phyloP scores from a whole-genome alignment of 2,797 vertebrate species.

The Nannoperca australis region DNA sequence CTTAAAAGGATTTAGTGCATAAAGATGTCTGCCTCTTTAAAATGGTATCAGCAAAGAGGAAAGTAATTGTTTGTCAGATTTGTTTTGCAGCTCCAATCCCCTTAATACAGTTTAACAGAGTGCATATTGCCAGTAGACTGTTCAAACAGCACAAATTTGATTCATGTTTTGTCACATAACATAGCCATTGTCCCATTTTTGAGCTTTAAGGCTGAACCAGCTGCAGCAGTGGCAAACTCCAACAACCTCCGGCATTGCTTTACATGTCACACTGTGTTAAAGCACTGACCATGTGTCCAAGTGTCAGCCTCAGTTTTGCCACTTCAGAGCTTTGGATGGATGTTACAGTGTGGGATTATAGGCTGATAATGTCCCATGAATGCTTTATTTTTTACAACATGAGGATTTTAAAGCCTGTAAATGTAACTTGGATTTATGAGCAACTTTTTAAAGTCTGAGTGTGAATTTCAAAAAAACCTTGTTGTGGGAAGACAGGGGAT shows the following conservation, averaged over 20 bases:
- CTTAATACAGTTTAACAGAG: slow-evolving; percentile 32
- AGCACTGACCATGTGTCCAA: slow-evolving; percentile 22
- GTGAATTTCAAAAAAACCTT: slow-evolving; percentile 37
- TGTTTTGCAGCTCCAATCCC: slow-evolving; percentile 25
- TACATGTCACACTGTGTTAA: slow-evolving; percentile 41
- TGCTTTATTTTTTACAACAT: slow-evolving; percentile 13
- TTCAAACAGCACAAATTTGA: slow-evolving; percentile 40
- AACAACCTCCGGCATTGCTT: not conserved
- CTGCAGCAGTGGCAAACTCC: slow-evolving; percentile 5
- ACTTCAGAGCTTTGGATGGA: slow-evolving; percentile 23
- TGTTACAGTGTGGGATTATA: slow-evolving; percentile 25
- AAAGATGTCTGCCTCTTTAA: slow-evolving; percentile 1
- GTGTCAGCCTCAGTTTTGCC: slow-evolving; percentile 33
- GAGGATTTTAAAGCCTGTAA: not conserved
- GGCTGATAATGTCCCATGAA: slow-evolving; percentile 14
- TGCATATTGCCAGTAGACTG: slow-evolving; percentile 21
- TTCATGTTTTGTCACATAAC: slow-evolving; percentile 12
- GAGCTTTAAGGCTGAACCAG: slow-evolving; percentile 2
- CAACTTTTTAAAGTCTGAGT: slow-evolving; percentile 23
- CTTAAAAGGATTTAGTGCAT: slow-evolving; percentile 5
- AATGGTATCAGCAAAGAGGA: slow-evolving; percentile 13
- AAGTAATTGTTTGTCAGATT: slow-evolving; percentile 27
- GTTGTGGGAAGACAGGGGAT: slow-evolving; percentile 2
- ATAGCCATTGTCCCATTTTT: not conserved
- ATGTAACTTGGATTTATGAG: slow-evolving; percentile 9